Percentiles rank a stretch among this genome's conserved stretches.
These are phyloP conservation scores for Dione vanillae DNA, from an alignment of 2,888 invertebrate genomes.

Conservation along the genomic window DNA sequence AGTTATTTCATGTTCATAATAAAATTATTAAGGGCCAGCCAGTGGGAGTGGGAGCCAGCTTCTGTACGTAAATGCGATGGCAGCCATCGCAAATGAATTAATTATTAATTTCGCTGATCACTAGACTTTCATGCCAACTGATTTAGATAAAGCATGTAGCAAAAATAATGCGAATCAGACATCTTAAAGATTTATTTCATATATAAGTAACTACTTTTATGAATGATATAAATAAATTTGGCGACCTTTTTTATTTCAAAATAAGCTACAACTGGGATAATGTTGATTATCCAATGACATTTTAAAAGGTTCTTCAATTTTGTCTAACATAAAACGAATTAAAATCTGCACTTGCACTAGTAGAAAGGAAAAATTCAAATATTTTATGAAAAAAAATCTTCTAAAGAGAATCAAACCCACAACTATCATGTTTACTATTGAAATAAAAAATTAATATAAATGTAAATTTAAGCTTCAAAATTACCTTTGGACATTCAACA, in stretches of 20 bases:
- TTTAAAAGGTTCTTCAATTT: not conserved
- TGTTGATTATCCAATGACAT: not conserved
- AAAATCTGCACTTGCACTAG: not conserved
- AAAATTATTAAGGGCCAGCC: too few relatives aligned
- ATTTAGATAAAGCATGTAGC: too few relatives aligned
- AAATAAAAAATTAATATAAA: too few relatives aligned
- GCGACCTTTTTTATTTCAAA: too few relatives aligned
- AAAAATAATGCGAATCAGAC: too few relatives aligned
- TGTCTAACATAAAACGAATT: not conserved
- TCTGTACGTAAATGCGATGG: too few relatives aligned
- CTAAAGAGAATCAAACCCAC: not conserved
- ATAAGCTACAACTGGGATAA: not conserved
- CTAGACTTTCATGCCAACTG: too few relatives aligned
- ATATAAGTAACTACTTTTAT: not conserved
- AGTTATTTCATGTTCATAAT: too few relatives aligned
- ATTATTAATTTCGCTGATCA: not conserved
- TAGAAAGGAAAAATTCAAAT: not conserved
- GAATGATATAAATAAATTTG: too few relatives aligned
- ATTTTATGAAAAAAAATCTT: too few relatives aligned
- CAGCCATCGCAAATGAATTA: too few relatives aligned
- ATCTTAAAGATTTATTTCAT: not conserved
- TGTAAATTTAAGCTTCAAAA: not conserved
- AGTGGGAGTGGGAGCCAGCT: too few relatives aligned
- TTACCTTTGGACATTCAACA: slow-evolving; percentile 73
- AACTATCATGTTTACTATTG: not conserved